Base-by-base conservation (phyloP, 2,888 invertebrate species). In the Teinopalpus imperialis region DNA sequence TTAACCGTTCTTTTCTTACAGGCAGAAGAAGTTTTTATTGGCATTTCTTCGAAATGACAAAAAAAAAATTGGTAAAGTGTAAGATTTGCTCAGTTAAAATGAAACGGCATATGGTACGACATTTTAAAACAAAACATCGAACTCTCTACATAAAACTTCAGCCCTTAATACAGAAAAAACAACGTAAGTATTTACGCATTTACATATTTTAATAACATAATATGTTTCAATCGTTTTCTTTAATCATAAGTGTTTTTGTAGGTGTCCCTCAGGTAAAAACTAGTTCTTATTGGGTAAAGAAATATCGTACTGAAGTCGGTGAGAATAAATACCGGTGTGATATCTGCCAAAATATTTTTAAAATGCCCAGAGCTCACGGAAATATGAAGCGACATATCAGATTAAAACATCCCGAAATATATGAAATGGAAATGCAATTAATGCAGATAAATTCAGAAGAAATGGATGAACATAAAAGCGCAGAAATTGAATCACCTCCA, bases 341-440 rank as follows among this genome's bases (percentile, higher is more conserved):
- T 9, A 31, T 47, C 14, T 47, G 47, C 14, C 7, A 26, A 7
- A 36, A 24, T 0, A 5, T 47, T 6, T 4, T 47, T 2, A 41
- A 42, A 20, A 42, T 47, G 47, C 34, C 40, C 1, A 46, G 31
- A 47, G 41, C 36, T 6, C 24, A 26, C 7, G 47, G 41, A 4
- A 47, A 47, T 5, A 24, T 47, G 41, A 47, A 42, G 14, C 29
- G 47, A 1, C 47, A 47, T 12, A 30, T 47, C n/a, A 10, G 8
- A 23, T 7, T n/a, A 10, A 47, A 3, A 18, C 47, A 47, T 12
- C 31, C 36, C 6, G 12, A 42, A 7, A 14, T 42, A 42, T 47
- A 26, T 24, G 30, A 36, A 36, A 13, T 14, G 21, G 47, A 47
- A 41, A 35, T 10, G n/a, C 6, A 39, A 18, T 10, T 18, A 10